Evolutionary conservation across 1,140 invertebrate species (phyloP), one percentile per base, ranked within the genome.

Genomic region (Cydia fagiglandana): DNA sequence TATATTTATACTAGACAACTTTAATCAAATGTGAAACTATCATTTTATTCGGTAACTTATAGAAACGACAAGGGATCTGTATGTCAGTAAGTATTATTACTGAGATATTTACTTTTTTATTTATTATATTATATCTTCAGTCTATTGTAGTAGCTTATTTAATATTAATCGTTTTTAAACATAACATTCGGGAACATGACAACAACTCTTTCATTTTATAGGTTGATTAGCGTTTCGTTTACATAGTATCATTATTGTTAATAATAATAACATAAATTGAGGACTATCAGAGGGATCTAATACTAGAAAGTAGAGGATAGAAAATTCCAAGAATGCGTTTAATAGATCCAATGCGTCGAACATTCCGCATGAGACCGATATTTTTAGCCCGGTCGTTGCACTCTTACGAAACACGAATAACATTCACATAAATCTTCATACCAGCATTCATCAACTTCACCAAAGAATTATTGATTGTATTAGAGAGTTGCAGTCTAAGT

Each of bases 271-370:
- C 38, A 41, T 41, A 9, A 9, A 41, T 41, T 41, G 7, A 41
- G 2, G 38, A 41, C 38, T 41, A 41, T 41, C 9, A 41, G 38
- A 9, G 7, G 38, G 45, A 47, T 47, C 45, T 47, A 47, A 47
- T 13, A 7, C 1, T 47, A 17, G 34, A n/a, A 24, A 24, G 15
- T 17, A 41, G 13, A 73, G 73, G 77, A 83, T 50, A 74, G 64
- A 74, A 85, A 84, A 85, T 85, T 79, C 81, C 79, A 83, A 85
- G 86, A 88, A 89, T 92, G 90, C 87, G 86, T 88, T 87, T 87
- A 88, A 86, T 82, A 81, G 77, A 78, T 81, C 78, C 68, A 81
- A 89, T 88, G 88, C 84, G 83, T 79, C 81, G 77, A 76, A 74
- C 77, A 83, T 82, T 80, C 84, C 79, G 64, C 80, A 75, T 76